Conservation (phyloP, 1,140 invertebrate genomes). For the Cyrtorhinus lividipennis region DNA sequence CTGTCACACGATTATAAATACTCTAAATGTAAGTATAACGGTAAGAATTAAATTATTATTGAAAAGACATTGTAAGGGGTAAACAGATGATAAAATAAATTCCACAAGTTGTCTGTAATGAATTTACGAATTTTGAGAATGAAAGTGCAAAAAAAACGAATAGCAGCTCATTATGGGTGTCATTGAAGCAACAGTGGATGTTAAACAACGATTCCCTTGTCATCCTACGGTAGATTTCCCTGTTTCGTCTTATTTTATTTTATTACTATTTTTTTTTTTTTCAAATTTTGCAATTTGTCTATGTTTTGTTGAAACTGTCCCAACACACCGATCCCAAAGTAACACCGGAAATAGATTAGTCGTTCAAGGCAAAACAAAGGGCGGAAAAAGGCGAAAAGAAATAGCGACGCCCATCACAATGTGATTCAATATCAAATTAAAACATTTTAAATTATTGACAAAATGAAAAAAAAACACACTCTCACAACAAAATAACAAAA, state of each 20-base stretch:
- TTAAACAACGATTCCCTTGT: not conserved
- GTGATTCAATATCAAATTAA: constrained; percentile 4
- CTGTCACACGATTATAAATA: constrained; percentile 2
- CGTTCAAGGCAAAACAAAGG: too few relatives aligned
- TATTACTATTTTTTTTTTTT: too few relatives aligned
- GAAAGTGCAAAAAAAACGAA: not conserved
- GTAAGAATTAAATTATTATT: constrained; percentile 4
- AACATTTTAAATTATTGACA: too few relatives aligned
- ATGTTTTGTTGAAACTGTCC: not conserved
- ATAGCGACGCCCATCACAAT: not conserved
- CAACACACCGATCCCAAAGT: too few relatives aligned
- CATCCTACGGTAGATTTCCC: not conserved
- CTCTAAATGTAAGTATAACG: not conserved
- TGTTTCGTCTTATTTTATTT: not conserved
- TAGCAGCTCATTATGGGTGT: constrained; percentile 7
- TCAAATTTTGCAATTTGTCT: too few relatives aligned
- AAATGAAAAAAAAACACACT: not conserved
- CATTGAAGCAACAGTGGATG: not conserved
- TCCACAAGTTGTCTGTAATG: not conserved
- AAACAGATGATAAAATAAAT: not conserved
- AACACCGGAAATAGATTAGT: too few relatives aligned
- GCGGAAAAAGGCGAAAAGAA: too few relatives aligned
- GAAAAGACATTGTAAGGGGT: not conserved
- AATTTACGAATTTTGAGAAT: not conserved
- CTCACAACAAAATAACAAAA: not conserved